Evolutionary conservation across 2,113 vertebrate genomes (phyloP), one percentile per base, ranked within the genome.

Genomic region (Mormyrus lacerda): DNA sequence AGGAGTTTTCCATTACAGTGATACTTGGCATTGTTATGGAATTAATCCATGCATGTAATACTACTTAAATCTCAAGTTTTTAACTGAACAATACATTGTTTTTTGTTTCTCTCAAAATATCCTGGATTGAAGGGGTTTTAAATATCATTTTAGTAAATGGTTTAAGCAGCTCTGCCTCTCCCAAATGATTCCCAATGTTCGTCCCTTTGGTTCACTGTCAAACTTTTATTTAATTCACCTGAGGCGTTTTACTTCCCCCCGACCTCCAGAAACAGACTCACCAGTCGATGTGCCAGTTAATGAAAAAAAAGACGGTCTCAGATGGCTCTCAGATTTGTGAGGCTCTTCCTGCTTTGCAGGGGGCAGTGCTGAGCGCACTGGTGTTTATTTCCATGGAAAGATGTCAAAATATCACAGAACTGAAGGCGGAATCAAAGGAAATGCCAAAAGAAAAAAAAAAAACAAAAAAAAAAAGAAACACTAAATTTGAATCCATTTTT

Each of bases 401-500:
- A 65, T 45, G 44, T 45, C n/a, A 50, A 27, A 51, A 88, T 53
- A 50, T 87, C 48, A 21, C 31, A 42, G n/a, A 85, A 86, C 21
- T 48, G 45, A 87, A 44, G 42, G 58, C 42, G 27, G 65, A 35
- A 31, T 31, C 4, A 83, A 61, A 11, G 31, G n/a, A 82, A 42
- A 90, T 83, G 47, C 91, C 88, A 89, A 44, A 24, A 88, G 87
- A 17, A 15, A 55, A 88, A 90, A 53, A 53, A 53, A 19, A 55
- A 88, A 90, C 19, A 53, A 53, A 19, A 53, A 19, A 51, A 89
- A 73, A 88, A 45, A 69, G 84, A 76, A 48, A 61, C 24, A n/a
- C 27, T 11, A 88, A 27, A 73, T 84, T 89, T 88, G 61, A 90
- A 87, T 88, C 53, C 87, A 21, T 69, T 89, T 76, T 76, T 89